These are phyloP conservation scores for Turritopsis rubra DNA, from an alignment of 30 jellyfish, hydroid and myxozoan species.

Conservation along the genomic window DNA sequence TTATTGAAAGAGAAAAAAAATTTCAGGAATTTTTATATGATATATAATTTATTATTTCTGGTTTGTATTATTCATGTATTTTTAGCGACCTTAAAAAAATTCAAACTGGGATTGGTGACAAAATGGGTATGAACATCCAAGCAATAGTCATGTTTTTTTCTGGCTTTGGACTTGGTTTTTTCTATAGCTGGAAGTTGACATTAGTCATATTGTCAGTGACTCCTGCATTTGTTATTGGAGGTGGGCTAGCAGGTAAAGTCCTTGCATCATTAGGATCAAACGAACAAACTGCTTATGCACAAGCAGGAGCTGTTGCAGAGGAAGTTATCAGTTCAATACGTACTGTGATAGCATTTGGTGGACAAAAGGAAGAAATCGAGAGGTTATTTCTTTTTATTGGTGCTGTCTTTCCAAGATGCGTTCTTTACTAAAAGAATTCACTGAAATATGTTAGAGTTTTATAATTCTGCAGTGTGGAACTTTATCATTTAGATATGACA, in stretches of 20 bases:
- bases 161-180: conserved; percentile 68
- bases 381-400: conserved; percentile 22
- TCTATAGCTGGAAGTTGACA: conserved; percentile 74
- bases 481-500: conserved; percentile 36
- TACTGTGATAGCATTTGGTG: conserved; percentile 92
- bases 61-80: not conserved
- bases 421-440: not conserved
- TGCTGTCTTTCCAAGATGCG: too few relatives aligned
- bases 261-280: conserved; percentile 50
- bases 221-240: conserved; percentile 63
- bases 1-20: not conserved
- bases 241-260: conserved; percentile 71
- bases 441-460: not conserved
- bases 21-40: not conserved
- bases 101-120: conserved; percentile 83
- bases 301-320: conserved; percentile 85
- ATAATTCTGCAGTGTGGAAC: not conserved
- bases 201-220: conserved; percentile 60
- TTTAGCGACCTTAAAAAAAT: conserved; percentile 64
- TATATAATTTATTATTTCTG: not conserved
- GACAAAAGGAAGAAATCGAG: conserved; percentile 51
- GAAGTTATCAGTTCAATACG: conserved; percentile 85
- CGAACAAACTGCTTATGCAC: conserved; percentile 87
- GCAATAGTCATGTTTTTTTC: conserved; percentile 57
- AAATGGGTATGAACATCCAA: conserved; percentile 54